phyloP scores from a whole-genome alignment of 1,140 invertebrate genomes.

The Argopecten irradians region DNA sequence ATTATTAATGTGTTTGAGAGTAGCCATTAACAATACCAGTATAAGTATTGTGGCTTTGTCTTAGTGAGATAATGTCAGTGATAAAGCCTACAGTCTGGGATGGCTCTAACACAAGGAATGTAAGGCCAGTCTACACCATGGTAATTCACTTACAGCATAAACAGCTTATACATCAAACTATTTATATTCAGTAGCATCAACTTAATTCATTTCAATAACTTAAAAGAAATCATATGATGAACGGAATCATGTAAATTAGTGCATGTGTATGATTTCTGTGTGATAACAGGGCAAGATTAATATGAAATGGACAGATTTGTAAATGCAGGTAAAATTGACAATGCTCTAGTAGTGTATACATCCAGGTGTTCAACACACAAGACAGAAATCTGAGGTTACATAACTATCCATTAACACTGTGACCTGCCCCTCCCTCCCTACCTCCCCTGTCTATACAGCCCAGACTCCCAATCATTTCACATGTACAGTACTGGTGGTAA shows the following conservation, averaged over 20 bases:
- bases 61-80: not conserved
- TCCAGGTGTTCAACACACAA: not conserved
- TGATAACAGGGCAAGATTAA: not conserved
- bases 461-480: not conserved
- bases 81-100: not conserved
- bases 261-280: not conserved
- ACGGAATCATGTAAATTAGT: too few species aligned
- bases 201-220: not conserved
- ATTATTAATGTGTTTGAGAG: not conserved
- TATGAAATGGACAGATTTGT: not conserved
- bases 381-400: constrained; percentile 15
- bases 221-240: not conserved
- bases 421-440: not conserved
- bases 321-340: not conserved
- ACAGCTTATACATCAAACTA: not conserved
- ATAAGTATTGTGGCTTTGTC: not conserved
- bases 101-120: not conserved
- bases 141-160: not conserved
- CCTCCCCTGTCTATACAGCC: not conserved
- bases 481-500: not conserved
- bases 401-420: constrained; percentile 22
- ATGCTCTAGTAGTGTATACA: not conserved
- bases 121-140: not conserved
- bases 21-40: not conserved
- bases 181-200: not conserved